Evolutionary conservation across 2,113 vertebrate genomes (phyloP).

Genomic region (Protobothrops flavoviridis): DNA sequence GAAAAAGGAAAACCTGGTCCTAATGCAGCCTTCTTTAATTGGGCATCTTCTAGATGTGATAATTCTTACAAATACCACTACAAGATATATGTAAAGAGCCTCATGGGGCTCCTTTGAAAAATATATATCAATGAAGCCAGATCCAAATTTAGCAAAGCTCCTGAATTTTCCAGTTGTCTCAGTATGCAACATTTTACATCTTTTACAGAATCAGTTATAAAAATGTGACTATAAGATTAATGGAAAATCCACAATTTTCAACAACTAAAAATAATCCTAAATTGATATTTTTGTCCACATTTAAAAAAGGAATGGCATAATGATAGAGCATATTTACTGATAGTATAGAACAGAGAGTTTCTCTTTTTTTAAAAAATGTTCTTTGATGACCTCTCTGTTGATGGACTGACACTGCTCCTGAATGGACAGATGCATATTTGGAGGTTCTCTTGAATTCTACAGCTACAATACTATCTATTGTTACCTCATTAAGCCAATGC

Average conservation of each 20-base stretch:
- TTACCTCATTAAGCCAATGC: neutral
- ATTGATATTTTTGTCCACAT: neutral
- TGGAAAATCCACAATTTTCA: neutral
- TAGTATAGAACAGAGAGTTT: neutral
- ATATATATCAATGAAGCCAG: neutral
- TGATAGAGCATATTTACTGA: neutral
- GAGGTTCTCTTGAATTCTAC: neutral
- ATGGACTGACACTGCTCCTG: neutral
- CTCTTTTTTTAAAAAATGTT: neutral
- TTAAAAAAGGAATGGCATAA: neutral
- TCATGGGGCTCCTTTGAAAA: neutral
- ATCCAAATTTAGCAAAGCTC: neutral
- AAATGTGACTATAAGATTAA: neutral
- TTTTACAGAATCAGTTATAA: neutral
- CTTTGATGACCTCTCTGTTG: neutral
- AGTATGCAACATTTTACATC: neutral
- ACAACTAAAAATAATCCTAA: neutral
- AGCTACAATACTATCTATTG: neutral
- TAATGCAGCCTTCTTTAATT: neutral
- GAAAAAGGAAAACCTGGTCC: neutral
- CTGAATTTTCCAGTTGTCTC: neutral
- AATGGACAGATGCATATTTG: neutral
- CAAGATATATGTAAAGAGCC: neutral
- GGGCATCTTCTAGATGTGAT: neutral
- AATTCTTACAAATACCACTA: neutral